These are phyloP conservation scores for Siniperca chuatsi DNA, from an alignment of 2,113 vertebrate genomes.

Conservation along the genomic window DNA sequence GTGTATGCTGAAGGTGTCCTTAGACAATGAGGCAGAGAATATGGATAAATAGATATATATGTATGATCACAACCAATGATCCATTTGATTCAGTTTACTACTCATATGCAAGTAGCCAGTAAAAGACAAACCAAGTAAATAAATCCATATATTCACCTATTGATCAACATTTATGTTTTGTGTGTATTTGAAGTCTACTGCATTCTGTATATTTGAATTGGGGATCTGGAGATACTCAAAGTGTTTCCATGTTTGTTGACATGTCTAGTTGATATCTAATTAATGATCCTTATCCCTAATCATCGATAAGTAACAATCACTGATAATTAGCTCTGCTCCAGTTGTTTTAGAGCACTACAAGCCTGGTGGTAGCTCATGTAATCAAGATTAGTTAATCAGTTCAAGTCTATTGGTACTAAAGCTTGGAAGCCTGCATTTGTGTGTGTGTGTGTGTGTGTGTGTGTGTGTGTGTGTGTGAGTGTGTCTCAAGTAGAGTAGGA, in stretches of 20 bases:
- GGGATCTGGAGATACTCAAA: background rate
- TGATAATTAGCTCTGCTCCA: constrained; percentile 69
- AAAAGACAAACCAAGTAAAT: background rate
- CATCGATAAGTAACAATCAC: constrained; percentile 73
- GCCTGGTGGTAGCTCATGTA: constrained; percentile 63
- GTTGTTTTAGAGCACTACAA: constrained; percentile 56
- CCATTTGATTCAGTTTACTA: background rate
- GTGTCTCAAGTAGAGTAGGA: constrained; percentile 48
- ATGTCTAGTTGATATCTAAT: constrained; percentile 69
- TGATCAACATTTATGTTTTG: background rate
- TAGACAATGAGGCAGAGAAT: background rate
- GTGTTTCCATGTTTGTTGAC: constrained; percentile 29
- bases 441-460: constrained; percentile 7
- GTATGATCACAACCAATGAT: background rate
- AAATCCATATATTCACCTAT: background rate
- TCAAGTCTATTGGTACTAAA: constrained; percentile 72
- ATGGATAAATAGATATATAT: background rate
- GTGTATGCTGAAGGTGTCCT: background rate
- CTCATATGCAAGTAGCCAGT: background rate
- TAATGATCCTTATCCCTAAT: constrained; percentile 80
- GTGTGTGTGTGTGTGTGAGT: constrained; percentile 49
- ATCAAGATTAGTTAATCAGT: constrained; percentile 82
- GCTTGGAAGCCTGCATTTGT: constrained; percentile 60
- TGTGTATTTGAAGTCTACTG: background rate
- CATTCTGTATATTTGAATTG: background rate